phyloP scores from a whole-genome alignment of 2,113 vertebrate genomes.

The Nothobranchius furzeri region DNA sequence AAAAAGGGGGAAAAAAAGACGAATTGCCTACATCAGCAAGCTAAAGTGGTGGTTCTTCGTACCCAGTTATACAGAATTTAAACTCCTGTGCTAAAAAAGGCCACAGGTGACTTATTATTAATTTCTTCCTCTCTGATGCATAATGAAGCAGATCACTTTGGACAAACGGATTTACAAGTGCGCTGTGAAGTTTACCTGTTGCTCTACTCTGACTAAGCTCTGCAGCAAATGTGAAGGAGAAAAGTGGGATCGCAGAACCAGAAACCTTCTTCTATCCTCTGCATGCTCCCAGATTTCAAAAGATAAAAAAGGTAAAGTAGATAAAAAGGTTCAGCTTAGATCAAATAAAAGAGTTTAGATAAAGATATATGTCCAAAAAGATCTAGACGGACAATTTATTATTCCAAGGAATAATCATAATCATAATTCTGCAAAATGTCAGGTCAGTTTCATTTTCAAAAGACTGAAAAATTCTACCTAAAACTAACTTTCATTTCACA shows the following conservation, averaged over 20 bases:
- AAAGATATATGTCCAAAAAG: slow-evolving; percentile 43
- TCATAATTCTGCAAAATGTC: no score
- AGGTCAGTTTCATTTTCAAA: background rate
- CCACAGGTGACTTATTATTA: slow-evolving; percentile 43
- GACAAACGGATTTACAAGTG: background rate
- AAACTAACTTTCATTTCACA: slow-evolving; percentile 19
- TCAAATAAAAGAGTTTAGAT: slow-evolving; percentile 27
- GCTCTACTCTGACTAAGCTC: slow-evolving; percentile 14
- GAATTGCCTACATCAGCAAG: slow-evolving; percentile 16
- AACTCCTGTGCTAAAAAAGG: slow-evolving; percentile 3
- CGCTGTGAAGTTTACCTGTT: slow-evolving; percentile 1
- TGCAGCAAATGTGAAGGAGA: slow-evolving; percentile 16
- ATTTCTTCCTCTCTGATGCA: background rate
- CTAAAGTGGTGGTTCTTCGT: slow-evolving; percentile 36
- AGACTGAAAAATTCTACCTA: slow-evolving; percentile 23
- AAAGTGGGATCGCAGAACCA: slow-evolving; percentile 16
- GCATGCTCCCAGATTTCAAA: slow-evolving; percentile 19
- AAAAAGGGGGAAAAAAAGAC: slow-evolving; percentile 13
- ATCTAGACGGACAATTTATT: slow-evolving; percentile 43
- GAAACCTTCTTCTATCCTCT: background rate
- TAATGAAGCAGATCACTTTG: background rate
- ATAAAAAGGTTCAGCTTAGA: slow-evolving; percentile 40
- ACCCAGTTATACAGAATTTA: slow-evolving; percentile 10
- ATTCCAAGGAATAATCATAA: slow-evolving; percentile 22
- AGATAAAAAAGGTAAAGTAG: slow-evolving; percentile 23